Evolutionary conservation across 2,113 vertebrate genomes (phyloP).

Genomic region (Turdus rufiventris): DNA sequence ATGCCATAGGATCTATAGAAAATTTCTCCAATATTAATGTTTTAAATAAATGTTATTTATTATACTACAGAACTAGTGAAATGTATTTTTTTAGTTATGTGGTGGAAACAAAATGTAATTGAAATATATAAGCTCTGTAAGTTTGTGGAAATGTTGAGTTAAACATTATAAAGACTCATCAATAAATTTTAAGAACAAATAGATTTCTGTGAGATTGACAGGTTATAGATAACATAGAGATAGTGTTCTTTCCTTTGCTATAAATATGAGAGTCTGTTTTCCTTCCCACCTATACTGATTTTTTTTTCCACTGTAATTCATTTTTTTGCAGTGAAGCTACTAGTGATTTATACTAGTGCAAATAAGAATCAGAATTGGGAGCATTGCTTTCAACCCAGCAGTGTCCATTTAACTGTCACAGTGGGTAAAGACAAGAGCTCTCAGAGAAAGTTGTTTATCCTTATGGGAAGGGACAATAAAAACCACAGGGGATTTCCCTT

Average conservation of each 20-base stretch:
- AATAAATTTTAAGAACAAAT: background rate
- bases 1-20: background rate
- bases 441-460: conserved; percentile 49
- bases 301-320: background rate
- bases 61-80: background rate
- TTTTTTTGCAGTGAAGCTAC: background rate
- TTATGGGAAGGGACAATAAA: conserved; percentile 61
- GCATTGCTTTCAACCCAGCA: conserved; percentile 55
- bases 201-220: background rate
- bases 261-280: background rate
- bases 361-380: conserved; percentile 28
- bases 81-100: background rate
- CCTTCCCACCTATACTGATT: background rate
- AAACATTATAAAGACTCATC: background rate
- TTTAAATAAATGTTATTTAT: background rate
- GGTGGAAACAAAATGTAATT: background rate
- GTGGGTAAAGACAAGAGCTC: conserved; percentile 46
- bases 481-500: conserved; percentile 46
- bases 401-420: conserved; percentile 57
- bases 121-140: background rate
- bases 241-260: background rate
- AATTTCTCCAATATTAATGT: background rate
- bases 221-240: background rate
- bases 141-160: background rate
- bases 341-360: conserved; percentile 42